phyloP scores from a whole-genome alignment of 2,113 vertebrate genomes.

The Eira barbara region DNA sequence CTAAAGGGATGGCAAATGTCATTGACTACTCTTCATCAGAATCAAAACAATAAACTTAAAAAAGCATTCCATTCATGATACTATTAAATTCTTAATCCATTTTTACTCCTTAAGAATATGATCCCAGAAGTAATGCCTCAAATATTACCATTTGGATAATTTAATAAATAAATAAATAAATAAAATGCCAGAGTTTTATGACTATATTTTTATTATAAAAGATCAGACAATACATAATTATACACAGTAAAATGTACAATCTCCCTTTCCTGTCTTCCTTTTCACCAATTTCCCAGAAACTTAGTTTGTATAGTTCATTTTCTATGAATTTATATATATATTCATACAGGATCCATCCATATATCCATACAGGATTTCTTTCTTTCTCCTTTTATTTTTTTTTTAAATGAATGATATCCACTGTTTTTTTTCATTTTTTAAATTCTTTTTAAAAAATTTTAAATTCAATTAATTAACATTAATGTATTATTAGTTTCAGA shows the following conservation, averaged over 20 bases:
- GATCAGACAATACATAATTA: conserved; percentile 19
- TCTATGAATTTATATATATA: background rate
- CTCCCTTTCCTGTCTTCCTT: background rate
- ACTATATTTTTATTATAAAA: conserved; percentile 29
- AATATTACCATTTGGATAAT: background rate
- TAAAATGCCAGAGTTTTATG: background rate
- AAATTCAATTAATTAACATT: too few species aligned
- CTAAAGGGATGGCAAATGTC: conserved; percentile 12
- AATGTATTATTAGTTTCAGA: too few species aligned
- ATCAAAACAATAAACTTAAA: background rate
- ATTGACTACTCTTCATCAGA: background rate
- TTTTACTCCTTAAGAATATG: conserved; percentile 25
- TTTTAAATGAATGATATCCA: conserved; percentile 10
- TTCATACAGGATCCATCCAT: background rate
- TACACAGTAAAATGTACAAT: background rate
- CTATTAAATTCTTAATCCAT: conserved; percentile 26
- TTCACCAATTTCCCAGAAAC: background rate
- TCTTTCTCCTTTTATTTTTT: background rate
- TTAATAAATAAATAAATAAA: background rate
- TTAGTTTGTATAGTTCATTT: background rate
- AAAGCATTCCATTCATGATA: background rate
- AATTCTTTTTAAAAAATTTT: too few species aligned
- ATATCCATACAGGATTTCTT: background rate
- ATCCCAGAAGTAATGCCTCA: conserved; percentile 29
- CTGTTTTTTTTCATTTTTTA: background rate